Conservation (phyloP, 2,797 vertebrate species). For the Eulemur rubriventer region DNA sequence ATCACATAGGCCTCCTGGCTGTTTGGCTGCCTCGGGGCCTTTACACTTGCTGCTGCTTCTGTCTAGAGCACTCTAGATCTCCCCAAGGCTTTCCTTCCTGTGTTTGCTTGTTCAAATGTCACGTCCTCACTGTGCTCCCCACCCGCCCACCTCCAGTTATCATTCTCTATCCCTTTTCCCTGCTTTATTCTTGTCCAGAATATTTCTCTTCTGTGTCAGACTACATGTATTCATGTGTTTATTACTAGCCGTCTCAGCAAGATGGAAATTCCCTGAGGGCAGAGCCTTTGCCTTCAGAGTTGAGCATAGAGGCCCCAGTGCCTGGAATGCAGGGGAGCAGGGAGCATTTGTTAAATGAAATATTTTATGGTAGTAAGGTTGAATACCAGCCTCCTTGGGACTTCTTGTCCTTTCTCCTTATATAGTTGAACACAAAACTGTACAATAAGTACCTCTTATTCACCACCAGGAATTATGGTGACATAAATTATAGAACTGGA, state of each 20-base stretch:
- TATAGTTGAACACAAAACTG: slow-evolving; percentile 5
- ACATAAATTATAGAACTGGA: neutral
- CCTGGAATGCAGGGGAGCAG: neutral
- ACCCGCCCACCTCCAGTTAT: neutral
- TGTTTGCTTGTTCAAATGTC: neutral
- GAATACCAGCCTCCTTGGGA: neutral
- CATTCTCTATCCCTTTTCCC: neutral
- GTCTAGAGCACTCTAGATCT: neutral
- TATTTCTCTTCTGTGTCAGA: neutral
- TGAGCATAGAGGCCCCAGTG: neutral
- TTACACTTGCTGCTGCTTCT: neutral
- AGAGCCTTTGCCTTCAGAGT: neutral
- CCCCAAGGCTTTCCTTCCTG: neutral
- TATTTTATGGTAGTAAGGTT: neutral
- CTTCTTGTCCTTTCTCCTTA: neutral
- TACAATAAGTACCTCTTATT: neutral
- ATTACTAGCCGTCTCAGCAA: neutral
- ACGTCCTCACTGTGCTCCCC: neutral
- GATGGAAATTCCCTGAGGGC: neutral
- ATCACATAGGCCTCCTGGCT: neutral
- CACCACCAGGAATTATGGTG: neutral
- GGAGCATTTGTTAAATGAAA: neutral
- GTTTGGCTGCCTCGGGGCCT: neutral
- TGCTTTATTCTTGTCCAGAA: neutral
- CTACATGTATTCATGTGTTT: neutral